Conservation (phyloP, 1,140 invertebrate genomes). For the Musca vetustissima region DNA sequence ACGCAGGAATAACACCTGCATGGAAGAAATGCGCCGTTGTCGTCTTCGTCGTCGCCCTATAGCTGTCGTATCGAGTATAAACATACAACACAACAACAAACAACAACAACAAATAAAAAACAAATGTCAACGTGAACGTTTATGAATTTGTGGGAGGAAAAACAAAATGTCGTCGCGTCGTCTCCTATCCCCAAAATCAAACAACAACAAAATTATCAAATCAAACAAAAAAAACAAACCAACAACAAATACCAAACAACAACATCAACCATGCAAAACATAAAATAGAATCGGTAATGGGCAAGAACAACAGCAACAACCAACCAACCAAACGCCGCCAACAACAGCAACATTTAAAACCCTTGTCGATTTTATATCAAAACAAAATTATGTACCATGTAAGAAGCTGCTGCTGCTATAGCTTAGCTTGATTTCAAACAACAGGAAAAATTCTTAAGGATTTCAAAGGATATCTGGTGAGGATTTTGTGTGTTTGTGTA, state of each 20-base stretch:
- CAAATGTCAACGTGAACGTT: constrained; percentile 15
- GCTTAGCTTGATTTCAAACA: not conserved
- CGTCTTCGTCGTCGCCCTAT: constrained; percentile 2
- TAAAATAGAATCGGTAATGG: constrained; percentile 14
- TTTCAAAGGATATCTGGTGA: no score
- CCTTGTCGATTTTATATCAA: constrained; percentile 4
- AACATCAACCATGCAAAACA: not conserved
- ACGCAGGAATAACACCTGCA: constrained; percentile 27
- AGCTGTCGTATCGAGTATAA: constrained; percentile 15
- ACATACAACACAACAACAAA: constrained; percentile 13
- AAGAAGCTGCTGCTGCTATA: not conserved
- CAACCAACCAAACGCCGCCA: no score
- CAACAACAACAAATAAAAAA: no score
- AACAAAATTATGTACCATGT: not conserved
- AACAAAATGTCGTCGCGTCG: no score
- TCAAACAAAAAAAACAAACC: not conserved
- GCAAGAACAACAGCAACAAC: not conserved
- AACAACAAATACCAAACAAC: constrained; percentile 13
- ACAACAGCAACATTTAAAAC: constrained; percentile 3
- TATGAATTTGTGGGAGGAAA: not conserved
- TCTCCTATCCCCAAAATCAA: constrained; percentile 7
- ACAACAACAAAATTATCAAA: constrained; percentile 14
- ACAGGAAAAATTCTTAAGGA: no score
- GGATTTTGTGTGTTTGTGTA: no score
- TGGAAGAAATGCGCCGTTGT: constrained; percentile 23